A percentile compares a stretch with the other conserved stretches of the same genome.
These are phyloP conservation scores for Noctua comes DNA, from an alignment of 2,888 invertebrate genomes.

Conservation along the genomic window DNA sequence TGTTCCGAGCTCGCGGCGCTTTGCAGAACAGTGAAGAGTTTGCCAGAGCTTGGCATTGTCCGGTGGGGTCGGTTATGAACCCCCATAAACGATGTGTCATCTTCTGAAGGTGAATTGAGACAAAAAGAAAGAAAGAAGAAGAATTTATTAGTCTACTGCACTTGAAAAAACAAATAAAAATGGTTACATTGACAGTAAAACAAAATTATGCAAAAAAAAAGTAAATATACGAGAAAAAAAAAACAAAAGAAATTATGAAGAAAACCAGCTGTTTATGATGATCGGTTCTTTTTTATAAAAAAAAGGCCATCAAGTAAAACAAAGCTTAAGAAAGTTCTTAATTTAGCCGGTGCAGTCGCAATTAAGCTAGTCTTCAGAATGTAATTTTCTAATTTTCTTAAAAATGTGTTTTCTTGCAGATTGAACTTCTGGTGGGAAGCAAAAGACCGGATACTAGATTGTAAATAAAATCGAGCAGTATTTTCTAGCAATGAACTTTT, in stretches of 20 bases:
- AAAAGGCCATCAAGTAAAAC: not conserved
- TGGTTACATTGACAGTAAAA: too few relatives aligned
- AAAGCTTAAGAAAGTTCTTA: not conserved
- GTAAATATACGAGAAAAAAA: too few relatives aligned
- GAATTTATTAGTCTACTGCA: too few relatives aligned
- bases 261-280: not conserved
- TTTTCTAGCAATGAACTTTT: constrained; percentile 3
- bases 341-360: not conserved
- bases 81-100: constrained; percentile 87
- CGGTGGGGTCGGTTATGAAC: constrained; percentile 89
- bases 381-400: not conserved
- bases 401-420: constrained; percentile 6
- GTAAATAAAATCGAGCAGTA: constrained; percentile 37
- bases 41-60: constrained; percentile 91
- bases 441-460: not conserved
- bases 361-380: not conserved
- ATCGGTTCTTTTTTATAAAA: not conserved
- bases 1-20: constrained; percentile 92
- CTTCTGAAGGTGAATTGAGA: constrained; percentile 73
- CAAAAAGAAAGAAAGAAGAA: too few relatives aligned
- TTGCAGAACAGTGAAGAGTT: constrained; percentile 94
- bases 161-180: too few relatives aligned
- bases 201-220: too few relatives aligned
- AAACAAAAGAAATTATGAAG: not conserved
- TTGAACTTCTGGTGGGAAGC: not conserved